These are phyloP conservation scores for Micoletzkya japonica DNA, from an alignment of 2,888 invertebrate genomes.

Conservation along the genomic window DNA sequence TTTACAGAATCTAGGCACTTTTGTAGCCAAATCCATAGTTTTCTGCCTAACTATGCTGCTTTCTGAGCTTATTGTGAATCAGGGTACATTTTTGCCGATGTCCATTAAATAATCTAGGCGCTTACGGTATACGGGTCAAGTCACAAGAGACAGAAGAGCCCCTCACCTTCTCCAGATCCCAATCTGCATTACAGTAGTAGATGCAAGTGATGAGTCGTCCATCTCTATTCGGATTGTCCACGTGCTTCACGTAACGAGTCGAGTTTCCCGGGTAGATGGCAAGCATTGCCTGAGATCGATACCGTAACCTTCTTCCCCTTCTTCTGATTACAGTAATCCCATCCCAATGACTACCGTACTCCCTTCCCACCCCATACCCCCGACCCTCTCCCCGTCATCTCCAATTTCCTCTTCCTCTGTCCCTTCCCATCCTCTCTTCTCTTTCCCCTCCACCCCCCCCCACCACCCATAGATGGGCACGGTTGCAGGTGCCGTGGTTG, in stretches of 20 bases:
- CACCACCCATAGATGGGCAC: too few species aligned
- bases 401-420: too few species aligned
- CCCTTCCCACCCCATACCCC: not conserved
- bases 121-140: constrained; percentile 19
- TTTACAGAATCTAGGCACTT: too few species aligned
- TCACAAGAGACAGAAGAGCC: not conserved
- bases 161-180: constrained; percentile 68
- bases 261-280: constrained; percentile 95
- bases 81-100: too few species aligned
- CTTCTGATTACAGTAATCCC: not conserved
- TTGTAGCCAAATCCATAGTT: too few species aligned
- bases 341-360: not conserved
- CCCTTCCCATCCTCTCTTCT: too few species aligned
- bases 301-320: not conserved
- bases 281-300: constrained; percentile 83
- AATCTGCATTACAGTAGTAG: constrained; percentile 92
- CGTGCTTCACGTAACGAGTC: constrained; percentile 92
- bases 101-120: not conserved
- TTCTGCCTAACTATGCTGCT: too few species aligned
- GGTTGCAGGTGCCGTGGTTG: too few species aligned
- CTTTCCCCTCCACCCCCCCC: too few species aligned
- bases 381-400: too few species aligned
- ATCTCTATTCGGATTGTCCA: constrained; percentile 94
- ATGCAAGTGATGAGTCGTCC: constrained; percentile 95
- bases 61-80: too few species aligned